Percentiles rank a stretch among this genome's conserved stretches.
Conservation (phyloP, 2,888 invertebrate species). For the Gasteruption jaculator region DNA sequence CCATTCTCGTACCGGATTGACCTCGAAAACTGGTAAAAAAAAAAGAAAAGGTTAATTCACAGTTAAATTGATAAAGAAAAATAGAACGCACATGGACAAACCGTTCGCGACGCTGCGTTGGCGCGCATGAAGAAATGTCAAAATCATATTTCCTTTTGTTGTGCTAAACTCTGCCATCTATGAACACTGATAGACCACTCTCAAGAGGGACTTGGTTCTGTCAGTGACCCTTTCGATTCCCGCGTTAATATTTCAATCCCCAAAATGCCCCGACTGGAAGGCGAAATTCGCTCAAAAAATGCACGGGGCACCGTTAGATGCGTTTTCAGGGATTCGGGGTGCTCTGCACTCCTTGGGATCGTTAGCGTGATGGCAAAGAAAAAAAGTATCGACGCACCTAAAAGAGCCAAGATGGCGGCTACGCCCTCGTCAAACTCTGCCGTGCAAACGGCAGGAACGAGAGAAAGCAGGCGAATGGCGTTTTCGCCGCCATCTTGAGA, state of each 20-base stretch:
- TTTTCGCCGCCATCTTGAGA: constrained; percentile 43
- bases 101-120: constrained; percentile 18
- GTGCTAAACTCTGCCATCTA: constrained; percentile 43
- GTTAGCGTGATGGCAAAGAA: too few species aligned
- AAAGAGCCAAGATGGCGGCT: too few species aligned
- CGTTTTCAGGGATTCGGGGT: too few species aligned
- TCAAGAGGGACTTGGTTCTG: constrained; percentile 23
- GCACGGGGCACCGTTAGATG: too few species aligned
- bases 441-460: constrained; percentile 25
- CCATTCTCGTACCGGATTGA: too few species aligned
- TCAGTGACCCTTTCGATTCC: constrained; percentile 35
- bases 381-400: too few species aligned
- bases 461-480: constrained; percentile 33
- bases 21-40: constrained; percentile 7
- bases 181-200: constrained; percentile 30
- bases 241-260: constrained; percentile 27
- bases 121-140: constrained; percentile 28
- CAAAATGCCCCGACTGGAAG: too few species aligned
- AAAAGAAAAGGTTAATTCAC: constrained; percentile 5
- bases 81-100: constrained; percentile 13
- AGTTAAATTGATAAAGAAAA: constrained; percentile 1
- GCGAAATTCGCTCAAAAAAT: too few species aligned
- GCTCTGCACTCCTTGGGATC: too few species aligned
- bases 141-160: constrained; percentile 27
- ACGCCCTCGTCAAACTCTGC: too few species aligned